Conservation (phyloP, 2,797 vertebrate genomes). For the Menidia menidia region DNA sequence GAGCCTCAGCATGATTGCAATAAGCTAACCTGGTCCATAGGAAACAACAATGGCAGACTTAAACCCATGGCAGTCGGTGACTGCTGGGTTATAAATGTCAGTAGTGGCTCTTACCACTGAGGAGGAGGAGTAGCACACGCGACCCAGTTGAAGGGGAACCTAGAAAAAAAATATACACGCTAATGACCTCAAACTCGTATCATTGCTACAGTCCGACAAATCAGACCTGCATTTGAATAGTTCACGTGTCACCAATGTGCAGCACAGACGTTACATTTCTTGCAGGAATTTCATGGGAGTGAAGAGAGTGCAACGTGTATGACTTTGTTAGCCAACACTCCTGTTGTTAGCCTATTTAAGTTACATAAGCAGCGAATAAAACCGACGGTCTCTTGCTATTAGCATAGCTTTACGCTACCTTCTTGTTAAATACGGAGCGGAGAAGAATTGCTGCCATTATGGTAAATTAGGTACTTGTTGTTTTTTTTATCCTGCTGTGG, state of each 20-base stretch:
- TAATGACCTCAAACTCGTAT: background rate
- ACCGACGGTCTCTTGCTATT: rapidly evolving
- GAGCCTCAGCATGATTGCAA: too few species aligned
- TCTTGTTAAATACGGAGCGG: constrained; percentile 60
- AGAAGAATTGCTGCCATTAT: constrained; percentile 74
- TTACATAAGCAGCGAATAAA: constrained; percentile 12
- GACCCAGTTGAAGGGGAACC: constrained; percentile 76
- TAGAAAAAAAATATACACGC: constrained; percentile 51
- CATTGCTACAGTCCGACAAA: background rate
- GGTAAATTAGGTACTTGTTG: constrained; percentile 2
- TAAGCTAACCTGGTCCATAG: too few species aligned
- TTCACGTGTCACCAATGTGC: background rate
- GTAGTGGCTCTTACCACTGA: constrained; percentile 80
- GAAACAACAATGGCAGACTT: background rate
- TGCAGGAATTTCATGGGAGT: constrained; percentile 1
- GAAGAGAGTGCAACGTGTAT: constrained; percentile 26
- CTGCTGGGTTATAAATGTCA: background rate
- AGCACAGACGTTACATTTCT: constrained; percentile 1
- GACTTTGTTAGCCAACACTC: constrained; percentile 47
- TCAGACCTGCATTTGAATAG: background rate
- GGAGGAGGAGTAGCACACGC: constrained; percentile 80
- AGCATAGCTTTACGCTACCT: constrained; percentile 44
- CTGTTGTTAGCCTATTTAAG: constrained; percentile 36
- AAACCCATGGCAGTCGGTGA: background rate
- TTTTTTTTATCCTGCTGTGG: constrained; percentile 11